Conservation (phyloP, 2,888 invertebrate genomes). For the Blastobasis lacticolella region DNA sequence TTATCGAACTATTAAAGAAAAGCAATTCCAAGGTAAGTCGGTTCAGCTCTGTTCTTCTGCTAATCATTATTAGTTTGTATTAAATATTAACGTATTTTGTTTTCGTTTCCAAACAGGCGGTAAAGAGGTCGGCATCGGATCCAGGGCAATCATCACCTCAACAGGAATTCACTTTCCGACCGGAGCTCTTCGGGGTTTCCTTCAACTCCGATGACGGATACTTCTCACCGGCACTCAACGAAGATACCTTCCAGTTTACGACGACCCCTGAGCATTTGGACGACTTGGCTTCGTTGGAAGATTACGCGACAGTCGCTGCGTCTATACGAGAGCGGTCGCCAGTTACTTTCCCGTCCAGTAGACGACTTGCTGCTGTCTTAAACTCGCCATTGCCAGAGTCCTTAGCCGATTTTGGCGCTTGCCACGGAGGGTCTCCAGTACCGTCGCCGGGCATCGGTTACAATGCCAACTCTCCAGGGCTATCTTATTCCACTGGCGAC, state of each 20-base stretch:
- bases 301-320: constrained; percentile 75
- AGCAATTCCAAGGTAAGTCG: constrained; percentile 71
- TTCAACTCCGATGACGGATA: constrained; percentile 78
- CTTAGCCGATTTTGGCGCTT: constrained; percentile 87
- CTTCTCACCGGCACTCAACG: constrained; percentile 79
- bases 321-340: constrained; percentile 73
- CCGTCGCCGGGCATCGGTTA: constrained; percentile 71
- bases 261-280: constrained; percentile 77
- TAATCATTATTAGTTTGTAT: background rate
- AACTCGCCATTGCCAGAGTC: constrained; percentile 87
- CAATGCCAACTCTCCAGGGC: constrained; percentile 73
- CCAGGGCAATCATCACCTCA: constrained; percentile 77
- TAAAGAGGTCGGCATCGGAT: constrained; percentile 83
- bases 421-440: constrained; percentile 76
- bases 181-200: constrained; percentile 77
- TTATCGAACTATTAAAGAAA: constrained; percentile 85
- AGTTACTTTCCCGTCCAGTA: constrained; percentile 78
- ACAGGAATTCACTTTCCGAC: constrained; percentile 74
- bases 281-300: constrained; percentile 76
- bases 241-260: constrained; percentile 82
- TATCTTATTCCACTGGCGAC: constrained; percentile 83
- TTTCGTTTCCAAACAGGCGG: constrained; percentile 50
- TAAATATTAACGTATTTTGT: background rate
- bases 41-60: background rate
- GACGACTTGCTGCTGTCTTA: constrained; percentile 83